Base-by-base conservation (phyloP, 1,140 invertebrate genomes). In the Ostrea denselamellosa region DNA sequence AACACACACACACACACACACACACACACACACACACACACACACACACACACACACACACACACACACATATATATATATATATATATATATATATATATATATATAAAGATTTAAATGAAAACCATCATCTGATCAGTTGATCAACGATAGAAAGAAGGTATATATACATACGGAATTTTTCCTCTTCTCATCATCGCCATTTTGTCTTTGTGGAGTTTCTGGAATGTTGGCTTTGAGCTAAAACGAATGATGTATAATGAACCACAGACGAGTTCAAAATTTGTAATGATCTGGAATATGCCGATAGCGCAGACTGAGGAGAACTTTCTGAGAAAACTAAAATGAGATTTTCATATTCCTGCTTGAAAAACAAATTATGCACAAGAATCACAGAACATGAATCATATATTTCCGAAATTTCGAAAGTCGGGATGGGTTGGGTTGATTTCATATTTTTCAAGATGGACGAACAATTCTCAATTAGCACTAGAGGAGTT, bases 111-210 rank as follows among this genome's bases (percentile, higher is more conserved):
- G 19, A 58, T 1, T 58, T 2, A 58, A 58, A 58, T 58, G 56
- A 58, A 58, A 58, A 58, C 14, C 3, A 58, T 19, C 56, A 19
- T n/a, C 56, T n/a, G 56, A 62, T 62, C 56, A 19, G 56, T 14
- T 62, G 56, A 62, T 62, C 7, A 62, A 62, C 7, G 14, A 12
- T 62, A 2, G 58, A 17, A 5, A 14, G 58, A 77, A 77, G 28
- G 28, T 14, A 77, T 2, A 12, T 2, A 1, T 10, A 77, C 68
- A 34, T 77, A 77, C 68, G 68, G 68, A 10, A 77, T 77, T 28
- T 77, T 77, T 77, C 68, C 68, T 77, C 68, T 77, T 28, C 68
- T 77, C 68, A 77, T 77, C 68, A 77, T 77, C 22, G 68, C 68
- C 68, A 77, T 77, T 77, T 77, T 5, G 34, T 44, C 34, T 44